Evolutionary conservation across 2,113 vertebrate species (phyloP).

Genomic region (Tapirus terrestris): DNA sequence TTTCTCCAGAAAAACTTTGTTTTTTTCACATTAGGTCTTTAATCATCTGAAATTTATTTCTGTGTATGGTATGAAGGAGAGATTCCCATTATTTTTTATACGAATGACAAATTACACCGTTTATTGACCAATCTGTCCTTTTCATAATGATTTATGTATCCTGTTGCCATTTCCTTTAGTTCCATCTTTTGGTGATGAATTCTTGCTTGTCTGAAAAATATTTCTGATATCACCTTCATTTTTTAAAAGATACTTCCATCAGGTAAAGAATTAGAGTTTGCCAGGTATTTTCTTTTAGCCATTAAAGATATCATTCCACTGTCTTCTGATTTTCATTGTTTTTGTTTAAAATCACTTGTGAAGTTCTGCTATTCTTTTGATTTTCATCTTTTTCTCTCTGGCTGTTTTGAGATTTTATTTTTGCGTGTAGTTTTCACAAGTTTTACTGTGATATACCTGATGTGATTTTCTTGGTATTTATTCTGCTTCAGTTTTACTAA

Average conservation of each 20-base stretch:
- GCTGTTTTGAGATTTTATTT: background rate
- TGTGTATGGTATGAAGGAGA: background rate
- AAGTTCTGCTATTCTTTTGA: background rate
- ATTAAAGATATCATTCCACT: background rate
- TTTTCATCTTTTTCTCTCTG: background rate
- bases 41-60: constrained; percentile 33
- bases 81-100: constrained; percentile 20
- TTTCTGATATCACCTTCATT: background rate
- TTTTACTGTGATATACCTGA: background rate
- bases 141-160: constrained; percentile 52
- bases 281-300: background rate
- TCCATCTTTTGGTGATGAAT: background rate
- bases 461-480: background rate
- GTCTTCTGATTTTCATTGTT: background rate
- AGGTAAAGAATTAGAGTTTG: background rate
- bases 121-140: constrained; percentile 23
- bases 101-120: background rate
- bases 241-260: background rate
- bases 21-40: background rate
- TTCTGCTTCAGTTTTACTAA: background rate
- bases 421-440: background rate
- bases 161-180: background rate
- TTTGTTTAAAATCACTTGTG: background rate
- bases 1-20: background rate
- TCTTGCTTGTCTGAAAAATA: constrained; percentile 35